phyloP scores from a whole-genome alignment of 30 jellyfish, hydroid and myxozoan genomes.

The Euphysa ruthae region DNA sequence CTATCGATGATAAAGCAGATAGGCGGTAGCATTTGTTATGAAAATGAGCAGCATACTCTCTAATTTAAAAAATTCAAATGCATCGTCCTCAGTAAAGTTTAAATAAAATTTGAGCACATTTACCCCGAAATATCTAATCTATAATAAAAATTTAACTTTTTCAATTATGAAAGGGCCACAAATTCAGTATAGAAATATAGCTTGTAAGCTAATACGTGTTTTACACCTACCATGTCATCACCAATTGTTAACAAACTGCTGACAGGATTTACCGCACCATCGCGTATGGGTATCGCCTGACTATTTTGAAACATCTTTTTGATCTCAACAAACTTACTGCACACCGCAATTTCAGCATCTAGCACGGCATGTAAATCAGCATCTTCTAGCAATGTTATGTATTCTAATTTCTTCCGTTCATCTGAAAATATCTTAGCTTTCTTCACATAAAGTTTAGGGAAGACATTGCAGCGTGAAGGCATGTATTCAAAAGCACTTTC shows the following conservation, averaged over 20 bases:
- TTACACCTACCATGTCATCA: constrained; percentile 4
- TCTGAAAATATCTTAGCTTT: background rate
- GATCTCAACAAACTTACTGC: constrained; percentile 16
- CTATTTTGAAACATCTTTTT: background rate
- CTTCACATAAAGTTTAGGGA: background rate
- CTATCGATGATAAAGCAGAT: no score
- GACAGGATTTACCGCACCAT: background rate
- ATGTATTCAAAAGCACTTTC: constrained; percentile 14
- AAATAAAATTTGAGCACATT: no score
- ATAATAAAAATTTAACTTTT: no score
- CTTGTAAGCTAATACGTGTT: no score
- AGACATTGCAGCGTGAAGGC: constrained; percentile 12
- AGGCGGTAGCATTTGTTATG: no score
- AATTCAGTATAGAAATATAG: no score
- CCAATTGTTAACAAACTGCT: background rate
- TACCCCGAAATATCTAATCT: no score
- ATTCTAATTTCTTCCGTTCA: background rate
- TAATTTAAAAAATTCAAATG: no score
- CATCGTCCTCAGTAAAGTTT: no score
- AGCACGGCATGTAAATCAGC: background rate
- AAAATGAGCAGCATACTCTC: no score
- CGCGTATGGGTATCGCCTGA: background rate
- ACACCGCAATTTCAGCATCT: constrained; percentile 20
- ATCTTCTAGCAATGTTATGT: background rate
- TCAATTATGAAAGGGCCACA: no score